Evolutionary conservation across 1,140 invertebrate genomes (phyloP).

Genomic region (Melipona quadrifasciata): DNA sequence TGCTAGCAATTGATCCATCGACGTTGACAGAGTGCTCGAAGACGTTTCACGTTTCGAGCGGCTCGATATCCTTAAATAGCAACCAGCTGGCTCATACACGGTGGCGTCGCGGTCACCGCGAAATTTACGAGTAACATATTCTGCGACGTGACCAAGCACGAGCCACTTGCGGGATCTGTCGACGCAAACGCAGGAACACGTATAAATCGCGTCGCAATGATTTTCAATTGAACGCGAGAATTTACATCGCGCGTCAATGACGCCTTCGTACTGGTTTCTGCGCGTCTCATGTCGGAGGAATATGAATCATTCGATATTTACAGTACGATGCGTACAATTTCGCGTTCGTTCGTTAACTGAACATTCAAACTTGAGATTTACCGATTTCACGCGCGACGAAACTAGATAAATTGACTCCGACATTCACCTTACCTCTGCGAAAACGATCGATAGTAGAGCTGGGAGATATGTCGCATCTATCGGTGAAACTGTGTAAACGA

Average conservation of each 20-base stretch:
- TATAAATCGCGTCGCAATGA: constrained; percentile 28
- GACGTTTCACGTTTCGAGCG: neutral
- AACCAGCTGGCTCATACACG: neutral
- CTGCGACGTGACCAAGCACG: constrained; percentile 18
- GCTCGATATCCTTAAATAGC: constrained; percentile 19
- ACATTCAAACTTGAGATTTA: too few relatives aligned
- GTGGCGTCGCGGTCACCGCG: neutral
- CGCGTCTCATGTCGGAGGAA: neutral
- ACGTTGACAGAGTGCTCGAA: neutral
- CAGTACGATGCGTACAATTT: too few relatives aligned
- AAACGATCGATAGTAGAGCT: too few relatives aligned
- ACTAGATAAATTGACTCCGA: neutral
- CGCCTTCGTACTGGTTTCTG: constrained; percentile 11
- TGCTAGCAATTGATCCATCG: constrained; percentile 3
- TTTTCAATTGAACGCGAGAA: constrained; percentile 9
- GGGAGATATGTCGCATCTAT: too few relatives aligned
- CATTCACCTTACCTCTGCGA: neutral
- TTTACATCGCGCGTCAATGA: neutral
- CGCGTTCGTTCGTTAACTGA: too few relatives aligned
- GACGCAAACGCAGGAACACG: constrained; percentile 1
- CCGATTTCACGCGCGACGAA: too few relatives aligned
- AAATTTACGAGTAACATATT: constrained; percentile 41
- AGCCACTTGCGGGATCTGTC: constrained; percentile 17
- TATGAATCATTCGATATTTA: neutral
- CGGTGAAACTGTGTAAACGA: too few relatives aligned